These are phyloP conservation scores for Anabacerthia variegaticeps DNA, from an alignment of 2,797 vertebrate genomes.

Conservation along the genomic window DNA sequence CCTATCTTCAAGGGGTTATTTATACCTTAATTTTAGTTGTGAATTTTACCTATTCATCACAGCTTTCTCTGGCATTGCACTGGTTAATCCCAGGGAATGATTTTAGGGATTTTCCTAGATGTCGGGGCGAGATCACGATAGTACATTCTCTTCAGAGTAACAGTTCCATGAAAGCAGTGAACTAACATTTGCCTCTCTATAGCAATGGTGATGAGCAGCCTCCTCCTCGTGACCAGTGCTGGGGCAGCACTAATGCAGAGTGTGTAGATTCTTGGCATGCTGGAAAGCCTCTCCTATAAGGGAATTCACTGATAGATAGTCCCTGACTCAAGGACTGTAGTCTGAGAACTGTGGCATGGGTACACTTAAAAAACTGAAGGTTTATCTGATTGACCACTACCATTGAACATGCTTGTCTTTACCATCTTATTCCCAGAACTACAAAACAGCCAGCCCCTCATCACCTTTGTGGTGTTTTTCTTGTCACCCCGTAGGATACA, in stretches of 20 bases:
- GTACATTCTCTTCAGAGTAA: neutral
- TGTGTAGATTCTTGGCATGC: neutral
- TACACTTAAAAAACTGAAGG: conserved; percentile 37
- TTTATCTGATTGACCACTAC: conserved; percentile 18
- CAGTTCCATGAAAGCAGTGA: neutral
- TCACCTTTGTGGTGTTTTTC: neutral
- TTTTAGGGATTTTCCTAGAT: neutral
- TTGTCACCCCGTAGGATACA: neutral
- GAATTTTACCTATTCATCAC: neutral
- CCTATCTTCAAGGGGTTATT: neutral
- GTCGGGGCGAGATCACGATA: neutral
- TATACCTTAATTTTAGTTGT: neutral
- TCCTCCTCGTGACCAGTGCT: neutral
- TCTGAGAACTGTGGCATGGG: conserved; percentile 26
- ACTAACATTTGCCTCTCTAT: conserved; percentile 12
- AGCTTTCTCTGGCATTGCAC: neutral
- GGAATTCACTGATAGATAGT: conserved; percentile 52
- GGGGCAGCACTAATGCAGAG: conserved; percentile 29
- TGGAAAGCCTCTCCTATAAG: conserved; percentile 23
- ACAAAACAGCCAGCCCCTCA: neutral
- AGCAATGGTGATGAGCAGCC: neutral
- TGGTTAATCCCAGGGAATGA: neutral
- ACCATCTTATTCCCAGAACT: neutral
- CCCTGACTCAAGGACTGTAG: conserved; percentile 26
- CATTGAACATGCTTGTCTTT: conserved; percentile 10